Base-by-base conservation (phyloP, 2,113 vertebrate genomes). In the Cavia aperea region DNA sequence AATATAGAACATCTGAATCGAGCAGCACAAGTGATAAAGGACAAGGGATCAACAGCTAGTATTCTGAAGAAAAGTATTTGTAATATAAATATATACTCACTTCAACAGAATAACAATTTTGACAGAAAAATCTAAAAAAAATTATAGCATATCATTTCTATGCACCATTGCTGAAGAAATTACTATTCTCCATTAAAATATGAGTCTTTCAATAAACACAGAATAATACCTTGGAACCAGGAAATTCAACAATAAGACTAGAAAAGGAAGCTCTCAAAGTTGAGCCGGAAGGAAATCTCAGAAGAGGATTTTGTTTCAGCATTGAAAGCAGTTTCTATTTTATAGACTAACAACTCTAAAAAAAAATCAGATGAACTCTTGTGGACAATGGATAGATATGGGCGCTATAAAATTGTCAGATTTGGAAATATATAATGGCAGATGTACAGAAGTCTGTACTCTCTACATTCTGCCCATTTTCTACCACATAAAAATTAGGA, bases 221-320 rank as follows among this genome's bases (percentile, higher is more conserved):
- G 54, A 15, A 2, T 63, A 54, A 43, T 51, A 29, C n/a, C 10
- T 60, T 62, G 58, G 39, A 85, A 75, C 33, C 18, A 63, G 43
- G 16, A 77, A 33, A 86, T 66, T 88, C 18, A 89, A 75, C 26
- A 75, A 2, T 63, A 82, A 84, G 12, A 11, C 7, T 9, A 81
- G n/a, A 72, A 93, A 89, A 91, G 33, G 16, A 29, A 95, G 56
- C 89, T 58, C 7, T 13, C 14, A 87, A 84, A 87, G 63, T 81
- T 33, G 87, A 91, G 13, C 6, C 4, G 86, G 77, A 79, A 8
- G 19, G 1, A 84, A 79, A 0, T 75, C 8, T 72, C 39, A 86
- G 78, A 93, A 81, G 14, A 39, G 0, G 1, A 26, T 29, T 4
- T 60, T 75, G 29, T 81, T 58, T 7, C 23, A 88, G 10, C 15